Base-by-base conservation (phyloP, 2,113 vertebrate species). In the Poeciliopsis turrubarensis region DNA sequence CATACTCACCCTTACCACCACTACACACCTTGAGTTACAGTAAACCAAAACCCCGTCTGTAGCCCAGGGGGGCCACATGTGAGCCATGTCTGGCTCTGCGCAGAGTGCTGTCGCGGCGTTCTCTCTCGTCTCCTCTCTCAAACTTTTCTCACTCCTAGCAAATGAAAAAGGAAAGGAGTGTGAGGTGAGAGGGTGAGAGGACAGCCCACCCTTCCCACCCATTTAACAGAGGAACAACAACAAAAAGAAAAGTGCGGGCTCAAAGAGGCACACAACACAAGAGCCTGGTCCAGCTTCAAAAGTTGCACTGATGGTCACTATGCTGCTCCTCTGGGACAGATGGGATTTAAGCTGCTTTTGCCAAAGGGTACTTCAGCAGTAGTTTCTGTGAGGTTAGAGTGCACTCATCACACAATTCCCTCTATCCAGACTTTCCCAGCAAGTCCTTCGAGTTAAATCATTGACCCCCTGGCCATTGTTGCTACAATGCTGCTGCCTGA, bases 21-120 rank as follows among this genome's bases (percentile, higher is more conserved):
- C 81, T 73, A 86, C 84, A 84, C 89, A 92, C 81, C 80, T 92
- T 85, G 63, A 82, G 85, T 90, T 92, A 92, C 90, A 84, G 91
- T 89, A 92, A 91, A 77, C 80, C 85, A 86, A 92, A 86, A 74
- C 80, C 65, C 75, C 64, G 80, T 85, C 87, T 90, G 86, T 66
- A 79, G 86, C 87, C 91, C 86, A 68, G 83, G 83, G 87, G 87
- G 87, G 87, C 81, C 83, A 85, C 81, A 87, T 83, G 67, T 84
- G 82, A 87, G 73, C 80, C 75, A 65, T 69, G 86, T 85, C 83
- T 89, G 90, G 80, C 75, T 87, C 60, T 64, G 73, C 68, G 69
- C 75, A 75, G 78, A 88, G 81, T 32, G 73, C 85, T 81, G 80
- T 76, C 84, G 72, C 78, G 3, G 70, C 85, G 78, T 77, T 87